Evolutionary conservation across 2,797 vertebrate genomes (phyloP).

Genomic region (Sphenopsis melanotis): DNA sequence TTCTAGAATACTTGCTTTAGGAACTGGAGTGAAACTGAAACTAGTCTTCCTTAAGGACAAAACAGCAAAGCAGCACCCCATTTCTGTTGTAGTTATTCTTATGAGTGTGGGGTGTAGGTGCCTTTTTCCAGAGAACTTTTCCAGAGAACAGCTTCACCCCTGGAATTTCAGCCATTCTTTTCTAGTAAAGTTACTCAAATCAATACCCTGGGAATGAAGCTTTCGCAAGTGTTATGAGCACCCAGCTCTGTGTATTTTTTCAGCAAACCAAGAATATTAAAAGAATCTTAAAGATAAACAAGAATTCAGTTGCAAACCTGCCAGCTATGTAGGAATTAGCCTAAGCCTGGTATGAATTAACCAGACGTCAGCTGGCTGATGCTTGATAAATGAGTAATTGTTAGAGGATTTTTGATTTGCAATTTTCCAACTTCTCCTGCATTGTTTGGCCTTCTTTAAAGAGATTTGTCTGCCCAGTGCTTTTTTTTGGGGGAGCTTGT

Average conservation of each 20-base stretch:
- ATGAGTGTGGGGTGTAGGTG: background rate
- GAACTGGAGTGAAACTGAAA: background rate
- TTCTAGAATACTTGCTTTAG: background rate
- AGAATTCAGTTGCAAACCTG: slow-evolving; percentile 32
- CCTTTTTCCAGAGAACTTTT: background rate
- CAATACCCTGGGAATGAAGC: background rate
- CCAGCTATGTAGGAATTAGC: slow-evolving; percentile 46
- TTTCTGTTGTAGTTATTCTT: background rate
- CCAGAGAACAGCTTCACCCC: background rate
- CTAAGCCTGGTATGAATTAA: slow-evolving; percentile 55
- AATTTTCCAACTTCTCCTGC: background rate
- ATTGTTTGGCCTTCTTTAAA: background rate
- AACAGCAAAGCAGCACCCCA: background rate
- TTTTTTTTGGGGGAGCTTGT: background rate
- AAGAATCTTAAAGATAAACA: slow-evolving; percentile 52
- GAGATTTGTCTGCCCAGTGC: background rate
- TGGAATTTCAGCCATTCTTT: background rate
- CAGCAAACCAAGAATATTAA: slow-evolving; percentile 46
- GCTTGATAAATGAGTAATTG: slow-evolving; percentile 56
- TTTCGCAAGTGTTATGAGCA: background rate
- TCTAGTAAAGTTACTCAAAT: background rate
- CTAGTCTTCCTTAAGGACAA: background rate
- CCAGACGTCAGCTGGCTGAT: slow-evolving; percentile 41
- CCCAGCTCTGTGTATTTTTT: slow-evolving; percentile 33
- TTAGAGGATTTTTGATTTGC: slow-evolving; percentile 32